Base-by-base conservation (phyloP, 2,113 vertebrate species). In the Psittacara wagleri region DNA sequence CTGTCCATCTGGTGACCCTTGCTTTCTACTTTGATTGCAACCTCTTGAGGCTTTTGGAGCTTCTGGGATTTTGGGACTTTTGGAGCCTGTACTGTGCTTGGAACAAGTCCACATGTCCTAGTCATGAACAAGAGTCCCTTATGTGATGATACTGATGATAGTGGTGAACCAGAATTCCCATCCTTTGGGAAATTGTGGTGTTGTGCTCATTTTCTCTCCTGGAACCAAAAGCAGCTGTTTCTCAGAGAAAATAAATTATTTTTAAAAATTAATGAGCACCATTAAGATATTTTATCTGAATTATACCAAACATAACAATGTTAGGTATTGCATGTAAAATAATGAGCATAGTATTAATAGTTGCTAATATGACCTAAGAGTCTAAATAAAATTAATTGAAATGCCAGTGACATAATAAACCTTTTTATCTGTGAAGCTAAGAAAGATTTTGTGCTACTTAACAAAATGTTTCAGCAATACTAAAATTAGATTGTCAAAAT, bases 341-440 rank as follows among this genome's bases (percentile, higher is more conserved):
- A 55, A 69, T 46, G 31, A 91, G 22, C 43, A 11, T 11, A 72
- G 1, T 44, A 44, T 69, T 69, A 90, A 52, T 17, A 79, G 52
- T 72, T 83, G 19, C 67, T 82, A 88, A 37, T 86, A 54, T 70
- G 82, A 92, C 67, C 37, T 61, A 83, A 35, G 37, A 83, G 7
- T 74, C 46, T 35, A 61, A 90, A 66, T 37, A 86, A 88, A 90
- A 88, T 49, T 43, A 90, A 63, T 10, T 83, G 18, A 94, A 95
- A 74, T 93, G 24, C 6, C 73, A 86, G 27, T 67, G 43, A 70
- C 10, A 22, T 25, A 74, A 48, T 24, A 94, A 92, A 68, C 8
- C 18, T 74, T 93, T 88, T 94, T 61, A 81, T 75, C 79, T 95
- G 70, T 83, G 85, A 86, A 90, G 35, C 57, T 54, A 93, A 83